phyloP scores from a whole-genome alignment of 2,888 invertebrate species.

The Dryadula phaetusa region DNA sequence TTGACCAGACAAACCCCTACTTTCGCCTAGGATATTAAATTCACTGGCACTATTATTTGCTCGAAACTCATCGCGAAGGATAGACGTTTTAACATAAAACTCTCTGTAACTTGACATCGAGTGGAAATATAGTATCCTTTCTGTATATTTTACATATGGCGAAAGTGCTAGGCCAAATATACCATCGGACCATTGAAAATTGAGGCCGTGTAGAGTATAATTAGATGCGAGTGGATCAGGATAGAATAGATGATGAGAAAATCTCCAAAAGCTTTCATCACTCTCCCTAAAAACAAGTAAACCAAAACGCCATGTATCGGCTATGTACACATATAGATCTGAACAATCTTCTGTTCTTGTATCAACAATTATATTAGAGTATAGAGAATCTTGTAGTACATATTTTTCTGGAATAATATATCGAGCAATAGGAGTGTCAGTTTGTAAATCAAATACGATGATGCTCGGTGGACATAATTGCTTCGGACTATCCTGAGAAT shows the following conservation, averaged over 20 bases:
- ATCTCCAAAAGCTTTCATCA: slow-evolving; percentile 86
- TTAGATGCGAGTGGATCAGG: slow-evolving; percentile 90
- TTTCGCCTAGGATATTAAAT: slow-evolving; percentile 71
- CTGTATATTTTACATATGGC: slow-evolving; percentile 77
- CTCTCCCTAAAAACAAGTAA: slow-evolving; percentile 85
- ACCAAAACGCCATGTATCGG: slow-evolving; percentile 89
- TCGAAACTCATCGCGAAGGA: slow-evolving; percentile 84
- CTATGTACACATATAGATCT: slow-evolving; percentile 86
- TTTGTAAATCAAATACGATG: slow-evolving; percentile 88
- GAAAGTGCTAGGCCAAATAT: slow-evolving; percentile 90
- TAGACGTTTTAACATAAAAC: slow-evolving; percentile 88
- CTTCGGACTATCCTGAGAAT: slow-evolving; percentile 86
- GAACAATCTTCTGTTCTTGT: slow-evolving; percentile 84
- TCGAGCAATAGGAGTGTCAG: slow-evolving; percentile 85
- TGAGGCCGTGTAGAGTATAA: slow-evolving; percentile 89
- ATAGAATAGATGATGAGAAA: slow-evolving; percentile 87
- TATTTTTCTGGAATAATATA: slow-evolving; percentile 87
- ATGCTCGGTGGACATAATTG: slow-evolving; percentile 90
- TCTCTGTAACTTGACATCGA: slow-evolving; percentile 92
- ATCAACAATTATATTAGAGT: slow-evolving; percentile 87
- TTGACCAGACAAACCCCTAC: slow-evolving; percentile 86
- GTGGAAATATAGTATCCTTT: slow-evolving; percentile 90
- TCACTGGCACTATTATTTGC: slow-evolving; percentile 64
- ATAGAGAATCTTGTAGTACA: slow-evolving; percentile 87
- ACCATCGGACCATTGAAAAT: slow-evolving; percentile 93